Base-by-base conservation (phyloP, 1,140 invertebrate species). In the Caenorhabditis latens region DNA sequence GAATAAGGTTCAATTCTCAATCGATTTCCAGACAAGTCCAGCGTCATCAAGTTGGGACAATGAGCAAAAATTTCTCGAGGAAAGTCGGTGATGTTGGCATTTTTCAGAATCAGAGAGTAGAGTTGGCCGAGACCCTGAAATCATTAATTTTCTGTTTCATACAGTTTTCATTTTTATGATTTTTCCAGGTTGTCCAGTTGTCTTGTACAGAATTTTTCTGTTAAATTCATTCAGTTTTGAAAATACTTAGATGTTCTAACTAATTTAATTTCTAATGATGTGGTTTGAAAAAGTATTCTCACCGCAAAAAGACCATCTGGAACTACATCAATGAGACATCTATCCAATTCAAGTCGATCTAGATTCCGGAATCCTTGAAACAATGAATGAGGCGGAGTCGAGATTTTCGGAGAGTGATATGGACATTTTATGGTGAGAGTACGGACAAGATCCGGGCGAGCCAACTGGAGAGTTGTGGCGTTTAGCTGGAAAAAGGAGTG, bases 401-500 rank as follows among this genome's bases (percentile, higher is more conserved):
- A 79, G 65, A 86, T n/a, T 55, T 57, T 57, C 19, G 42, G 65
- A 42, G 58, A 71, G 40, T 88, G 84, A 84, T 89, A 88, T 43
- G 86, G 87, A 46, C 89, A 89, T 86, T 84, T 48, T 55, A 89
- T 89, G 48, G 89, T 89, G 14, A 89, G 48, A 19, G 89, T 89
- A 24, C 87, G 58, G 7, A 89, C 87, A 6, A 58, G 53, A 84
- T 89, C 87, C 55, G 65, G 75, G 19, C 83, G 71, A 11, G 58
- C 48, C 9, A 89, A 21, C 14, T 84, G 71, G 48, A 89, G 67
- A 65, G 84, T 89, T 21, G 89, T 88, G 14, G 87, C 63, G 71
- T 89, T 89, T 9, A 89, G 48, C 89, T 89, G 67, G 63, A 88
- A 84, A 43, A 5, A 2, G 14, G 8, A 32, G 8, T n/a, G 3